Conservation (phyloP, 2,113 vertebrate genomes). For the Synodontis membranacea region DNA sequence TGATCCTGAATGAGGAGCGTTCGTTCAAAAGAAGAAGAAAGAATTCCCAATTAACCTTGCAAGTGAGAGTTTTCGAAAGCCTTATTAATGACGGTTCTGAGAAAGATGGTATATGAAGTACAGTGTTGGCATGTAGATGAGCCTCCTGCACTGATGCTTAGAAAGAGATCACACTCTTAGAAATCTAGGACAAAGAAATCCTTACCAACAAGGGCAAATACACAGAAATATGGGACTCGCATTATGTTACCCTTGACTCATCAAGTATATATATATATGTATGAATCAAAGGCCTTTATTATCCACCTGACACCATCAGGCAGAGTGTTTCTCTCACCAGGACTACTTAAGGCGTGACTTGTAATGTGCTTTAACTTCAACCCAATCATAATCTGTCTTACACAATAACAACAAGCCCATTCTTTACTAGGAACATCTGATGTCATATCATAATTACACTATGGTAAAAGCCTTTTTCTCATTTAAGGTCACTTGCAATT, state of each 20-base stretch:
- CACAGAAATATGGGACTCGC: slow-evolving; percentile 64
- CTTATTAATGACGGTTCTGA: slow-evolving; percentile 91
- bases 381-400: slow-evolving; percentile 80
- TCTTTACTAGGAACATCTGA: slow-evolving; percentile 73
- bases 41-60: slow-evolving; percentile 95
- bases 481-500: slow-evolving; percentile 63
- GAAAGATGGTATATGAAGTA: slow-evolving; percentile 82
- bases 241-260: slow-evolving; percentile 66
- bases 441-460: slow-evolving; percentile 80
- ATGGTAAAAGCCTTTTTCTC: slow-evolving; percentile 68
- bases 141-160: slow-evolving; percentile 64
- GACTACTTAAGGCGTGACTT: slow-evolving; percentile 73
- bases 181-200: slow-evolving; percentile 55
- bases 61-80: slow-evolving; percentile 84
- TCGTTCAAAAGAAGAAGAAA: slow-evolving; percentile 75
- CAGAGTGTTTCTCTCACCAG: slow-evolving; percentile 70
- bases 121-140: slow-evolving; percentile 88
- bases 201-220: slow-evolving; percentile 73
- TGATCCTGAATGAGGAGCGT: slow-evolving; percentile 62
- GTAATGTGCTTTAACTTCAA: slow-evolving; percentile 71
- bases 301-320: slow-evolving; percentile 71
- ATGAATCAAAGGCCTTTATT: slow-evolving; percentile 78
- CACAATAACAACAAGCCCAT: slow-evolving; percentile 81
- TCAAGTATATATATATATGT: slow-evolving; percentile 77
- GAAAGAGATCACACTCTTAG: slow-evolving; percentile 43